Evolutionary conservation across 1,140 invertebrate genomes (phyloP).

Genomic region (Caligus rogercresseyi): DNA sequence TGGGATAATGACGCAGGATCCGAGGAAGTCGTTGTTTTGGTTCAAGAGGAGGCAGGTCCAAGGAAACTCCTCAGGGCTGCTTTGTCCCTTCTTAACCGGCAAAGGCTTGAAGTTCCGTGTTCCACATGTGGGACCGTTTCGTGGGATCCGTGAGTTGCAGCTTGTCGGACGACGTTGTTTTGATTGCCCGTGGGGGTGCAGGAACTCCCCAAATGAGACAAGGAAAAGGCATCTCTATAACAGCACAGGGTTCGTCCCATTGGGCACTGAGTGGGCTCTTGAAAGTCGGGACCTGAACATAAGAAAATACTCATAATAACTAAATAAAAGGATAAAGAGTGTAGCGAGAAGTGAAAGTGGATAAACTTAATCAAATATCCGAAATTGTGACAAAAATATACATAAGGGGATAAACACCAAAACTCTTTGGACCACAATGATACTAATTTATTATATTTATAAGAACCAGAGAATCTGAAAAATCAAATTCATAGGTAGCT

Average conservation of each 20-base stretch:
- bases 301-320: no score
- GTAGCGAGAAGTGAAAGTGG: no score
- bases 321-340: no score
- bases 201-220: neutral
- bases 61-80: constrained; percentile 17
- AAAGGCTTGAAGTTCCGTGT: neutral
- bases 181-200: neutral
- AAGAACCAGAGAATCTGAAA: no score
- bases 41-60: constrained; percentile 18
- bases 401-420: no score
- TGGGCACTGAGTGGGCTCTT: neutral
- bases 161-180: neutral
- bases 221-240: neutral
- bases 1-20: constrained; percentile 14
- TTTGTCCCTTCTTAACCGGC: neutral
- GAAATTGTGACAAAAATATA: no score
- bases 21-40: constrained; percentile 14
- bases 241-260: neutral
- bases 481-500: no score
- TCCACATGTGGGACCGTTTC: constrained; percentile 1
- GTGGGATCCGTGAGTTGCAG: neutral
- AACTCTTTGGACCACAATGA: no score
- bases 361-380: no score
- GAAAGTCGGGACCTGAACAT: no score
- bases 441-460: no score